Evolutionary conservation across 2,888 invertebrate species (phyloP).

Genomic region (Aporophyla lueneburgensis): DNA sequence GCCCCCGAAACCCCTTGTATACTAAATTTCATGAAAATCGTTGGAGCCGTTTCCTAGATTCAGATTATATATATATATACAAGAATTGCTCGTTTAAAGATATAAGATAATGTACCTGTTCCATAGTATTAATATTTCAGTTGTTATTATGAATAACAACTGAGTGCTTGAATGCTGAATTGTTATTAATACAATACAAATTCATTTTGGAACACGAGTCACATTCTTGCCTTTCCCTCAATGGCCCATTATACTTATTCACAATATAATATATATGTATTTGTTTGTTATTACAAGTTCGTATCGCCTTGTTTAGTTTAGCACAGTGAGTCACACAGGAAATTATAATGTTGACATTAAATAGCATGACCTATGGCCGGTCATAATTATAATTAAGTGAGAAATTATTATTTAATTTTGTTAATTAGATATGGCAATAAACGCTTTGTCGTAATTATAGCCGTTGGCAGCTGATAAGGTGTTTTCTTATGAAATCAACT

Average conservation of each 20-base stretch:
- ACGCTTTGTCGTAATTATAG: background rate
- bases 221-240: background rate
- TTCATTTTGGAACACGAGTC: background rate
- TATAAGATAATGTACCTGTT: background rate
- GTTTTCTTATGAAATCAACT: background rate
- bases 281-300: slow-evolving; percentile 1
- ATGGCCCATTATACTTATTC: background rate
- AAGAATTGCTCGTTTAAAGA: no score
- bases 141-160: background rate
- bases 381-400: slow-evolving; percentile 32
- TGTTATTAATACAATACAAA: background rate
- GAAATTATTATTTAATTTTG: slow-evolving; percentile 24
- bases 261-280: slow-evolving; percentile 16
- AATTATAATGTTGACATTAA: slow-evolving; percentile 45
- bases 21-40: no score
- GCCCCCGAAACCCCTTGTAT: no score
- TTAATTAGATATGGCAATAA: slow-evolving; percentile 22
- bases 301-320: slow-evolving; percentile 34
- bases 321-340: slow-evolving; percentile 55
- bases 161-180: no score
- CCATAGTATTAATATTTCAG: no score
- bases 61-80: no score
- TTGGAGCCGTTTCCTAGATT: no score
- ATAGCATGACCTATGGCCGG: slow-evolving; percentile 6
- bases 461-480: background rate